These are phyloP conservation scores for Hypomesus transpacificus DNA, from an alignment of 2,113 vertebrate species.

Conservation along the genomic window DNA sequence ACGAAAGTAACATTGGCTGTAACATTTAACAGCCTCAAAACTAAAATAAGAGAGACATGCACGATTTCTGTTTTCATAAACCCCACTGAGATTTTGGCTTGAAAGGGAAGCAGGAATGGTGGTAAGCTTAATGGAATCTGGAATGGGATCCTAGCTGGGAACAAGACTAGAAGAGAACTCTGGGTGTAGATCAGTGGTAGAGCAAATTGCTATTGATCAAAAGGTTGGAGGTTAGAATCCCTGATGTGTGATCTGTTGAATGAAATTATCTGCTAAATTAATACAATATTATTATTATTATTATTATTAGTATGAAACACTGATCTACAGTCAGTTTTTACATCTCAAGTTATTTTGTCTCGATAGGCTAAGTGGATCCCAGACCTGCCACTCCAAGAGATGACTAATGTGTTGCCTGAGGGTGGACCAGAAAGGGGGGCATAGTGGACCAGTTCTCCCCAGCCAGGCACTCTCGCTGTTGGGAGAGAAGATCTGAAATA, in stretches of 20 bases:
- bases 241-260: too few relatives aligned
- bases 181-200: background rate
- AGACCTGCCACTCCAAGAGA: slow-evolving; percentile 26
- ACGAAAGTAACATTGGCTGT: too few relatives aligned
- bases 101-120: slow-evolving; percentile 68
- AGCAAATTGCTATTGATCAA: too few relatives aligned
- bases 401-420: slow-evolving; percentile 55
- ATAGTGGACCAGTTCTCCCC: slow-evolving; percentile 38
- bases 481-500: slow-evolving; percentile 58
- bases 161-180: slow-evolving; percentile 6
- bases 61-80: slow-evolving; percentile 63
- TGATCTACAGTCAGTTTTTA: background rate
- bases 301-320: background rate
- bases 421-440: slow-evolving; percentile 55
- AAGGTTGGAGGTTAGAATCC: too few relatives aligned
- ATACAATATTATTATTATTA: background rate
- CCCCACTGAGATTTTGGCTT: slow-evolving; percentile 55
- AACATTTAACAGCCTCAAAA: too few relatives aligned
- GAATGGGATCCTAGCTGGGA: slow-evolving; percentile 38
- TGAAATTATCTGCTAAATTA: background rate
- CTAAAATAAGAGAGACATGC: slow-evolving; percentile 17
- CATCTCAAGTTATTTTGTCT: background rate
- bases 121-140: slow-evolving; percentile 37
- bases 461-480: slow-evolving; percentile 52
- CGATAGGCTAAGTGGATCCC: background rate